Conservation (phyloP, 1,140 invertebrate genomes). For the Spodoptera litura region DNA sequence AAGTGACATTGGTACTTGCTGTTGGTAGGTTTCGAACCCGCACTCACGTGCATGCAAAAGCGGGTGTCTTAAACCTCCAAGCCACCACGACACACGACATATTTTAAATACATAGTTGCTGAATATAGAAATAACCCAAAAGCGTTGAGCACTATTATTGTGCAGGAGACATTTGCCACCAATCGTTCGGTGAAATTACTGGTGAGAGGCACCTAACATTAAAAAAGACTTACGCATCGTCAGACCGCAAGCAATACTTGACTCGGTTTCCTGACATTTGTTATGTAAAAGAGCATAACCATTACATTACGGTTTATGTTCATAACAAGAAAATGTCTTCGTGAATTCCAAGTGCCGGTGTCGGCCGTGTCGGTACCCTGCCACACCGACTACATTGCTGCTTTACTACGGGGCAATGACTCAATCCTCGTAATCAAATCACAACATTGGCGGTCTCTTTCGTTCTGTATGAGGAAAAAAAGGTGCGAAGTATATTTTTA, state of each 20-base stretch:
- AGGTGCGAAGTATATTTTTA: constrained; percentile 10
- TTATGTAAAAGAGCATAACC: constrained; percentile 35
- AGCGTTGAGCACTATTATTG: too few relatives aligned
- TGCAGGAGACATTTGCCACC: too few relatives aligned
- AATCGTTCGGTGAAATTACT: too few relatives aligned
- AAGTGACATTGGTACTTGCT: too few relatives aligned
- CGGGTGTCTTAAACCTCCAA: too few relatives aligned
- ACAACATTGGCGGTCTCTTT: constrained; percentile 38
- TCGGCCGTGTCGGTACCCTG: constrained; percentile 27
- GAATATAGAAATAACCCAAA: too few relatives aligned
- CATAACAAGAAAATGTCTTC: constrained; percentile 33
- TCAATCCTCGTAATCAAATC: constrained; percentile 46
- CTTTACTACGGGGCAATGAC: constrained; percentile 48
- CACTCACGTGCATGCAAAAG: too few relatives aligned
- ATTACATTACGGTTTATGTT: constrained; percentile 20
- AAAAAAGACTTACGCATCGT: background rate
- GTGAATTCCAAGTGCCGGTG: background rate
- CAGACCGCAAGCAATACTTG: constrained; percentile 3
- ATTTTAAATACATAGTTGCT: too few relatives aligned
- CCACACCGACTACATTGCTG: constrained; percentile 14
- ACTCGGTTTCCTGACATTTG: constrained; percentile 20
- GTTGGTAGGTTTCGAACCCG: too few relatives aligned
- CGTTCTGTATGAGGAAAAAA: background rate
- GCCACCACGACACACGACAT: too few relatives aligned
- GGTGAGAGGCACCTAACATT: too few relatives aligned